Conservation (phyloP, 2,797 vertebrate species). For the Eutrigla gurnardus region DNA sequence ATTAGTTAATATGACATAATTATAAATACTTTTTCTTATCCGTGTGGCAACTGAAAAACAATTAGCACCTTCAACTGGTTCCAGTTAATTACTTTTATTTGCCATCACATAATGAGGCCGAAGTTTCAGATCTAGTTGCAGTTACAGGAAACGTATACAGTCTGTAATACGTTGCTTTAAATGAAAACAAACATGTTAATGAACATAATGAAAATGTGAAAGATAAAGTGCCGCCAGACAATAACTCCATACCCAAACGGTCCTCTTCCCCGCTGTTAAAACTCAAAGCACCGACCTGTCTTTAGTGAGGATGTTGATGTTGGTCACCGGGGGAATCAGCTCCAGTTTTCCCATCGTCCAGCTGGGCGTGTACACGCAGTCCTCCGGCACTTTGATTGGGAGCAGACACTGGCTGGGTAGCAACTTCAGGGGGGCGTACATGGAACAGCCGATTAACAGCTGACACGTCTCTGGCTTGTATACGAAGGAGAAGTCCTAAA, state of each 20-base stretch:
- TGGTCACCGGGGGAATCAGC: slow-evolving; percentile 90
- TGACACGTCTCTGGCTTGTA: slow-evolving; percentile 94
- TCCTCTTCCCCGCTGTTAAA: too few relatives aligned
- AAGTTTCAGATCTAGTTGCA: background rate
- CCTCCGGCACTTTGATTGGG: slow-evolving; percentile 94
- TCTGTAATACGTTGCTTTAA: background rate
- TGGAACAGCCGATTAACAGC: slow-evolving; percentile 92
- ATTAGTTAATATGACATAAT: background rate
- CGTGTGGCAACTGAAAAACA: background rate
- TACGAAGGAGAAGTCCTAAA: slow-evolving; percentile 96
- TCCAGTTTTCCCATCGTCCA: slow-evolving; percentile 97
- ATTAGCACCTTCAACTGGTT: background rate
- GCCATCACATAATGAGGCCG: background rate
- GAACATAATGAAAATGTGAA: background rate
- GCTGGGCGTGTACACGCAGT: slow-evolving; percentile 95
- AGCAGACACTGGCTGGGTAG: slow-evolving; percentile 96
- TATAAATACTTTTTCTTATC: background rate
- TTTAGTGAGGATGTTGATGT: slow-evolving; percentile 92
- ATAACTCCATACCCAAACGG: background rate
- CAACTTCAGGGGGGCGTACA: slow-evolving; percentile 95
- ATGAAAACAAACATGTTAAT: background rate
- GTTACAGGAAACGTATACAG: background rate
- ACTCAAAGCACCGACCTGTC: slow-evolving; percentile 85
- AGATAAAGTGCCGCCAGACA: background rate
- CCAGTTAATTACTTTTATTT: background rate